phyloP scores from a whole-genome alignment of 2,888 invertebrate species.

The Pharmacophagus antenor region DNA sequence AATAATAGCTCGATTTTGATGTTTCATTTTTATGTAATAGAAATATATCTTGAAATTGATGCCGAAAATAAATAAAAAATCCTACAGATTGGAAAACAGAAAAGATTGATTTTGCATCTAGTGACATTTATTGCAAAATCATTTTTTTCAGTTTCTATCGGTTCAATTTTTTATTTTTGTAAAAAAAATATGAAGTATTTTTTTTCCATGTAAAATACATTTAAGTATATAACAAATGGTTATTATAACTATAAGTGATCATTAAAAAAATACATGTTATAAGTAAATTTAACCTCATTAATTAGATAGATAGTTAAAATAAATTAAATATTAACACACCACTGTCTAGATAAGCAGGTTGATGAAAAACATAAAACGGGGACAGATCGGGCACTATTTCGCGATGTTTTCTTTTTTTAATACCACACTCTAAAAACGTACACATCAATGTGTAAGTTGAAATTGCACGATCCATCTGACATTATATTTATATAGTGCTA shows the following conservation, averaged over 20 bases:
- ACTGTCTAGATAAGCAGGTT: not conserved
- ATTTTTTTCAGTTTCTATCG: too few relatives aligned
- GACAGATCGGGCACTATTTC: not conserved
- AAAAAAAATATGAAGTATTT: too few relatives aligned
- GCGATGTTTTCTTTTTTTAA: not conserved
- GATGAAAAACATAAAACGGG: not conserved
- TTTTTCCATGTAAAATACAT: too few relatives aligned
- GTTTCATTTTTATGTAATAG: too few relatives aligned
- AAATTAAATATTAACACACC: not conserved
- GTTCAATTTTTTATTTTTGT: too few relatives aligned
- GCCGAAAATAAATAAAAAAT: too few relatives aligned
- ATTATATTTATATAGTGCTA: slow-evolving; percentile 15
- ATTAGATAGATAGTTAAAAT: not conserved
- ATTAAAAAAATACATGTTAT: not conserved
- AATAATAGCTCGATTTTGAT: too few relatives aligned
- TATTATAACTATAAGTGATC: not conserved
- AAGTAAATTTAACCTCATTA: not conserved
- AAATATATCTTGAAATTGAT: too few relatives aligned
- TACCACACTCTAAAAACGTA: not conserved
- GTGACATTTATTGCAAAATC: too few relatives aligned
- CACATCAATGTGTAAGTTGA: slow-evolving; percentile 6
- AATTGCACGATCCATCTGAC: slow-evolving; percentile 20
- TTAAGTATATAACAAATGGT: too few relatives aligned
- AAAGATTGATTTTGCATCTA: too few relatives aligned
- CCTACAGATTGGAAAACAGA: too few relatives aligned